Evolutionary conservation across 2,113 vertebrate species (phyloP), one percentile per base, ranked within the genome.

Genomic region (Prietella phreatophila): DNA sequence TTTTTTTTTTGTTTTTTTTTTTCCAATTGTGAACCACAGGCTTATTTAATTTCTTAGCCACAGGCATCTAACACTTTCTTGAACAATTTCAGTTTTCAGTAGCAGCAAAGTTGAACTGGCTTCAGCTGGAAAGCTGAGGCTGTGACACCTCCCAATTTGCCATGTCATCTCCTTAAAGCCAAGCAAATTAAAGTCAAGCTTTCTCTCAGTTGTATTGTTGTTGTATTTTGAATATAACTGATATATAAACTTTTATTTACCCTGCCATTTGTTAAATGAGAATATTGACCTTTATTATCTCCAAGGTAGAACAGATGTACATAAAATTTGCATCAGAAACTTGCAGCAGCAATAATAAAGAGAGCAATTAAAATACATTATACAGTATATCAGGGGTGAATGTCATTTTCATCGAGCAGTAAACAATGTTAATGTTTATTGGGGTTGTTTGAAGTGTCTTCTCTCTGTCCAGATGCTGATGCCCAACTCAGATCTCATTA

Each of bases 401-500:
- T 56, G 53, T 30, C 50, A 0, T 30, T 30, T 58, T 81, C 79
- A 81, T 33, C 8, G 53, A 6, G 17, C 53, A 58, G 27, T 58
- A 33, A 33, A 36, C 53, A 81, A 36, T 36, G 30, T 81, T 81
- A 53, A 71, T 85, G 9, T 85, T 81, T 69, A 30, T 27, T 33
- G 17, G 15, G 20, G 42, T 47, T 83, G 55, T 67, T 11, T 65
- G n/a, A 56, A 56, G 17, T 36, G 20, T 69, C 56, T 55, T 15
- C 30, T 33, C 4, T 56, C 7, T 53, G 15, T 65, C 22, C 27
- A 47, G 67, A 60, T 78, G 65, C 36, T 63, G 8, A 39, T 13
- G 50, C 87, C 25, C 20, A 55, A 67, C 58, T 73, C 42, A 65
- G 89, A 87, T 87, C 53, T 56, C 47, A 25, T 61, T 75, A 85